Evolutionary conservation across 2,797 vertebrate species (phyloP).

Genomic region (Carapus acus): DNA sequence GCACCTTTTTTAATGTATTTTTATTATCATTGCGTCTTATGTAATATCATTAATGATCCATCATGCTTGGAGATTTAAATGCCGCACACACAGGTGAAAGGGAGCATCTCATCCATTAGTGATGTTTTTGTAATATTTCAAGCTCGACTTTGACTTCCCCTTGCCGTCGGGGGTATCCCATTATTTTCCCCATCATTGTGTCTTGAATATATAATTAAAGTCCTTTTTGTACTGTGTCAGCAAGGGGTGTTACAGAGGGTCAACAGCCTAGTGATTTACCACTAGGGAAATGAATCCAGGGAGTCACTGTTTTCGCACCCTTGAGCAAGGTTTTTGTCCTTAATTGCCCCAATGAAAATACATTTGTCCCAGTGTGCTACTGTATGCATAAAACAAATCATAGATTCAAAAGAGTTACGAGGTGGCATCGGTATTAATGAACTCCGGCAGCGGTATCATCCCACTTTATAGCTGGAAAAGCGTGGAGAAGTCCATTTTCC

Average conservation of each 20-base stretch:
- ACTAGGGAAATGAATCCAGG: constrained; percentile 51
- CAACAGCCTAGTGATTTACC: constrained; percentile 62
- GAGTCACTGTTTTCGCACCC: constrained; percentile 57
- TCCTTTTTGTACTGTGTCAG: constrained; percentile 56
- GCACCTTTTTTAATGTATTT: no score
- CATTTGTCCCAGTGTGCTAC: constrained; percentile 46
- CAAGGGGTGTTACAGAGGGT: constrained; percentile 46
- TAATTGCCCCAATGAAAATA: constrained; percentile 65
- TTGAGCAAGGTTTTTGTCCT: constrained; percentile 64
- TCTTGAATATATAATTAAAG: constrained; percentile 65
- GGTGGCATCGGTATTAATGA: constrained; percentile 50
- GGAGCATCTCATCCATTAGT: constrained; percentile 9
- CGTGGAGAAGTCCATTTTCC: constrained; percentile 46
- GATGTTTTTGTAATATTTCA: constrained; percentile 40
- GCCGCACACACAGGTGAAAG: constrained; percentile 8
- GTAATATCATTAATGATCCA: not conserved
- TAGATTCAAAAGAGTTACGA: constrained; percentile 50
- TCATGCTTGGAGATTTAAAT: constrained; percentile 11
- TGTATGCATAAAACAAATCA: constrained; percentile 45
- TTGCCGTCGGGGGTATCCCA: constrained; percentile 57
- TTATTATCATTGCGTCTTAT: not conserved
- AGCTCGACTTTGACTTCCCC: constrained; percentile 62
- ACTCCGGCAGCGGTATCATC: constrained; percentile 45
- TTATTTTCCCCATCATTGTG: constrained; percentile 48
- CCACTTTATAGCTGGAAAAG: constrained; percentile 50